Evolutionary conservation across 2,797 vertebrate species (phyloP).

Genomic region (Sebastes hubbsi): DNA sequence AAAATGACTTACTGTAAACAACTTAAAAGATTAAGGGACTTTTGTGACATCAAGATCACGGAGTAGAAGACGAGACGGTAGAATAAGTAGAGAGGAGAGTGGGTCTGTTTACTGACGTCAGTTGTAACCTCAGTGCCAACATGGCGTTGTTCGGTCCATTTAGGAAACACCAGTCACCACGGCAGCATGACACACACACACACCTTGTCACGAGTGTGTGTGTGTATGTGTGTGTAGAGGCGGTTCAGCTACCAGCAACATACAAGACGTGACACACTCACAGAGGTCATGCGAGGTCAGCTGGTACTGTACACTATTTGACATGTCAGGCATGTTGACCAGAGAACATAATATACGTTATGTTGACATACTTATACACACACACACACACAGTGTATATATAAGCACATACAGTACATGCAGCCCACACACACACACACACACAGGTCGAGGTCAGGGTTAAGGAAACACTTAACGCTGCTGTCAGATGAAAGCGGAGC

Average conservation of each 20-base stretch:
- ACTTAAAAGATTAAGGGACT: too few species aligned
- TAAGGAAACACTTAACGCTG: slow-evolving; percentile 31
- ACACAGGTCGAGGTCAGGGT: slow-evolving; percentile 37
- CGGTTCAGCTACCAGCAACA: not conserved
- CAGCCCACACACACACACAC: not conserved
- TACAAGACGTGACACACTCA: not conserved
- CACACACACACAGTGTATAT: not conserved
- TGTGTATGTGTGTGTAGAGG: slow-evolving; percentile 16
- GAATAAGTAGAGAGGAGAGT: not conserved
- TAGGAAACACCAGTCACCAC: too few species aligned
- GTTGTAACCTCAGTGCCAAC: too few species aligned
- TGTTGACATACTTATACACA: not conserved
- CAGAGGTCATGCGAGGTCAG: slow-evolving; percentile 33
- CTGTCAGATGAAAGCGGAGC: slow-evolving; percentile 34
- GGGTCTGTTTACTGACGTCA: too few species aligned
- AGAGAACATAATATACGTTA: slow-evolving; percentile 13
- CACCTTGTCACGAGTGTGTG: not conserved
- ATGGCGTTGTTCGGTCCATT: too few species aligned
- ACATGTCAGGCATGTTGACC: slow-evolving; percentile 40
- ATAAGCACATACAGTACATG: too few species aligned
- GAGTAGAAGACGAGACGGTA: not conserved
- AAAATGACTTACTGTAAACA: too few species aligned
- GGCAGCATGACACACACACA: not conserved
- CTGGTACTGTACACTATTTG: slow-evolving; percentile 11
- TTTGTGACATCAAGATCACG: too few species aligned